Evolutionary conservation across 2,797 vertebrate species (phyloP), one percentile per base, ranked within the genome.

Genomic region (Acanthurus leucopareius): DNA sequence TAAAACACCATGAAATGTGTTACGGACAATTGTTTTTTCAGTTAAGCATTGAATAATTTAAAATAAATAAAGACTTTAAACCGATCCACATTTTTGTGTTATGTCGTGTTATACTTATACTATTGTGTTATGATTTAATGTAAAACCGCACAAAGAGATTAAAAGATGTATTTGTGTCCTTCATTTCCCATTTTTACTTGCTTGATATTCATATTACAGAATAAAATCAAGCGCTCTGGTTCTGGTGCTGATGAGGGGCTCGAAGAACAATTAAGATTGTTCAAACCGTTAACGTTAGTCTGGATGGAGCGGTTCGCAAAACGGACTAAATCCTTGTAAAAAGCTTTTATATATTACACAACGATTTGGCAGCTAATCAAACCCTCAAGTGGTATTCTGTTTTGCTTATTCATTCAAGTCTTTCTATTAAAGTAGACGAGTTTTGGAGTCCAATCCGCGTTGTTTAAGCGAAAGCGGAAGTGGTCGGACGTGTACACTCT

Each of bases 381-480:
- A 20, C 2, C 0, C 1, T 25, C 1, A 7, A 3, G 45, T 32
- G 0, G 2, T 3, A 38, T 51, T 40, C 40, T 40, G 40, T 40
- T 40, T 40, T 10, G 40, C 10, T 40, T 40, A 14, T 16, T 14
- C 0, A 38, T 0, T 8, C 17, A 9, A 9, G 4, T 9, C 15
- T 51, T 49, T 51, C 7, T 19, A 5, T 6, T 10, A 5, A n/a
- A 49, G 15, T 15, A 3, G 2, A 17, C 15, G 32, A 8, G 19
- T 66, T 28, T 20, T 15, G 1, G 3, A 0, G 15, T 28, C 6
- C 1, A 40, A 15, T 14, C 0, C 7, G 10, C 1, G 0, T 2
- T 2, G 14, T 22, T 20, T 1, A 22, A 22, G 19, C 76, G n/a
- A 85, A 83, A 68, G 0, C 65, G 87, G 83, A 90, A 89, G 79